Percentiles rank a stretch among this genome's conserved stretches.
phyloP scores from a whole-genome alignment of 2,888 invertebrate genomes.

The Pseudococcus longispinus region DNA sequence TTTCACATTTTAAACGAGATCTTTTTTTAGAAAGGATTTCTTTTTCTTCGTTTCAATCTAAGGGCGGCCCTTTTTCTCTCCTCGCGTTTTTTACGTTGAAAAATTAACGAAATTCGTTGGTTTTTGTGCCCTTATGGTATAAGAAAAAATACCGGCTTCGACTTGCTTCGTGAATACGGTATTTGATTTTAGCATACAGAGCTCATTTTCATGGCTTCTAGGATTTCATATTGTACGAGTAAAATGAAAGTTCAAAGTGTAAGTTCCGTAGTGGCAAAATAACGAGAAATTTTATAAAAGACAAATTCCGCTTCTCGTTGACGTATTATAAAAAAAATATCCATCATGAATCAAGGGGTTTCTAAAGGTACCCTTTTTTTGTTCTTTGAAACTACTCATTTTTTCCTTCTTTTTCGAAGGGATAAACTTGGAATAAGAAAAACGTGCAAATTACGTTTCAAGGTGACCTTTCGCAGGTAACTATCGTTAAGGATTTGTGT shows the following conservation, averaged over 20 bases:
- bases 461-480: neutral
- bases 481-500: neutral
- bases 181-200: neutral
- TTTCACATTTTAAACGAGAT: slow-evolving; percentile 15
- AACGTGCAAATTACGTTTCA: neutral
- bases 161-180: neutral
- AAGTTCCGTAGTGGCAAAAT: neutral
- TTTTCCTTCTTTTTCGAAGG: neutral
- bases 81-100: neutral
- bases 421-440: neutral
- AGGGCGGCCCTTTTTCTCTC: neutral
- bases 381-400: neutral
- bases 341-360: neutral
- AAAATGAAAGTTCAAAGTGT: neutral
- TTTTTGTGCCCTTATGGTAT: neutral
- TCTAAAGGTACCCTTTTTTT: slow-evolving; percentile 5
- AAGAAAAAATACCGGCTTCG: neutral
- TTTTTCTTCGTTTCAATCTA: neutral
- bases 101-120: slow-evolving; percentile 5
- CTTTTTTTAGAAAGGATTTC: neutral
- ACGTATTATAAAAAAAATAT: neutral
- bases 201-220: slow-evolving; percentile 13
- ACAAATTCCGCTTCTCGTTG: neutral
- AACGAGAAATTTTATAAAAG: neutral
- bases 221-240: slow-evolving; percentile 5